These are phyloP conservation scores for silkworm (Bombyx mori) DNA, from an alignment of 1,140 invertebrate species.

Conservation along the genomic window DNA sequence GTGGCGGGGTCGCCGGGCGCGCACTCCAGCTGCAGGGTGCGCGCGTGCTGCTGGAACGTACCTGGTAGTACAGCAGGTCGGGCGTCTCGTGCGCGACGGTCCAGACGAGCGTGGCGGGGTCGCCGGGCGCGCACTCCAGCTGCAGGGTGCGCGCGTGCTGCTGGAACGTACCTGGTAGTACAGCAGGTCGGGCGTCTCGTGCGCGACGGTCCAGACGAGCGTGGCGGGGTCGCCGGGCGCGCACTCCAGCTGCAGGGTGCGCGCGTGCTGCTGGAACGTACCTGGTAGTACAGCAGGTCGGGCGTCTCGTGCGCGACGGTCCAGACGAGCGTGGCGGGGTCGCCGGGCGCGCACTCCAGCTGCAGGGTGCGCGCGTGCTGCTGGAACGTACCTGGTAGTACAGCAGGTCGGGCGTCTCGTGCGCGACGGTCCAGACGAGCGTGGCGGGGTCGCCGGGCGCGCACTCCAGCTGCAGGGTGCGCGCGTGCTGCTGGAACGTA, in stretches of 20 bases:
- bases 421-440: constrained; percentile 86
- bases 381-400: constrained; percentile 90
- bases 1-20: constrained; percentile 79
- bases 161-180: constrained; percentile 90
- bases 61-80: constrained; percentile 85
- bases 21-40: constrained; percentile 83
- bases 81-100: constrained; percentile 86
- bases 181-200: constrained; percentile 83
- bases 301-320: constrained; percentile 86
- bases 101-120: constrained; percentile 83
- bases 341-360: constrained; percentile 81
- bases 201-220: constrained; percentile 86
- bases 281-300: constrained; percentile 85
- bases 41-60: constrained; percentile 82
- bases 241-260: constrained; percentile 83
- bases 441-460: constrained; percentile 79
- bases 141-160: too few relatives aligned
- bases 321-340: constrained; percentile 83
- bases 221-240: constrained; percentile 79
- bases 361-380: too few relatives aligned
- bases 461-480: constrained; percentile 83
- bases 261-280: constrained; percentile 82
- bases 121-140: constrained; percentile 81
- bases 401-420: constrained; percentile 83
- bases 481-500: constrained; percentile 82